A percentile compares a stretch with the other conserved stretches of the same genome.
phyloP scores from a whole-genome alignment of 1,140 invertebrate genomes.

The Penaeus vannamei region DNA sequence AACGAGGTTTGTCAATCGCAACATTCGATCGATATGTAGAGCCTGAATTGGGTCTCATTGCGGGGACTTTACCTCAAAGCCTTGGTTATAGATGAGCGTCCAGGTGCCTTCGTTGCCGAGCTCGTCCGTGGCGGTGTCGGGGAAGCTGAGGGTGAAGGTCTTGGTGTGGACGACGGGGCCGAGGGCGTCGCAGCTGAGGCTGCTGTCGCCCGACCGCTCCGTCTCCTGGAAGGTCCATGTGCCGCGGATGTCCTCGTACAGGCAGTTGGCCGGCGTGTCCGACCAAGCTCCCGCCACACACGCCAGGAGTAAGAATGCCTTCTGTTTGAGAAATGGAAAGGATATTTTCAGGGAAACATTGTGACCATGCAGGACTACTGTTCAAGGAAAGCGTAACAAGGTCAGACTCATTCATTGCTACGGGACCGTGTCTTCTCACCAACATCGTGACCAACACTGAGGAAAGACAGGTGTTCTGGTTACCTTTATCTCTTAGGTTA shows the following conservation, averaged over 20 bases:
- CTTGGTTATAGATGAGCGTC: conserved; percentile 77
- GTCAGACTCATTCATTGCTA: too few relatives aligned
- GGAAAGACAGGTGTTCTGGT: too few relatives aligned
- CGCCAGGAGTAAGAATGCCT: not conserved
- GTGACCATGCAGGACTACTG: too few relatives aligned
- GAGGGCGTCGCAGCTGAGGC: conserved; percentile 70
- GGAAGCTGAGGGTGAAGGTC: conserved; percentile 71
- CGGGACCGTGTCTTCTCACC: too few relatives aligned
- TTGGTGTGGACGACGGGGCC: conserved; percentile 54
- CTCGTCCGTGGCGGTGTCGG: conserved; percentile 74
- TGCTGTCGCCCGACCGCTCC: conserved; percentile 70
- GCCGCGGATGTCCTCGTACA: conserved; percentile 74
- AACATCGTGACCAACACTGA: too few relatives aligned
- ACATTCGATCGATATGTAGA: too few relatives aligned
- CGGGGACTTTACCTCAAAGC: conserved; percentile 69
- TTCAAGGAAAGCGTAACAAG: too few relatives aligned
- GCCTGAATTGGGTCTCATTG: too few relatives aligned
- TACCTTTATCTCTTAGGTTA: too few relatives aligned
- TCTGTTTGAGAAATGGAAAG: too few relatives aligned
- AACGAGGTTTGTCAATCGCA: too few relatives aligned
- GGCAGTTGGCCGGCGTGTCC: conserved; percentile 75
- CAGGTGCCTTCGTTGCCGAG: conserved; percentile 74
- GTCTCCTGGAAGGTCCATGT: conserved; percentile 73
- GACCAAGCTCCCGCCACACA: not conserved
- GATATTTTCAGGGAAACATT: too few relatives aligned